Evolutionary conservation across 2,888 invertebrate species (phyloP), one percentile per base, ranked within the genome.

Genomic region (Perizoma flavofasciatum): DNA sequence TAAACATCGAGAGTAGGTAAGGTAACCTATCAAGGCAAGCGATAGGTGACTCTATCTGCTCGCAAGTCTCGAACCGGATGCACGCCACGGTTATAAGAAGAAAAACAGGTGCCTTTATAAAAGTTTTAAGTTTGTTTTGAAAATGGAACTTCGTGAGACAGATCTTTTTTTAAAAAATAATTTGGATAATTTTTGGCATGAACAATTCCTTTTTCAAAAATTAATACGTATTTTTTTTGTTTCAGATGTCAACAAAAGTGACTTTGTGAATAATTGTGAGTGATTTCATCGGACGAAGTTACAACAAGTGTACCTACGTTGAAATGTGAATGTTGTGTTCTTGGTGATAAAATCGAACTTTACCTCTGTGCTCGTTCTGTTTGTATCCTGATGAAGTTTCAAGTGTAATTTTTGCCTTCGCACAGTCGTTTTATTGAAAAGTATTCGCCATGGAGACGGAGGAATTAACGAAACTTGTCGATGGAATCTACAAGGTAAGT

Each of bases 401-500:
- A 79, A 69, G 89, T 89, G 88, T 90, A 83, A 84, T 76, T 73
- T 74, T 22, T 74, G 73, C 77, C 71, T 79, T 80, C 64, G 70
- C 71, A 73, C 69, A 74, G 78, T 79, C 78, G 75, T 73, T 82
- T 81, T 76, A 79, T 73, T 83, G 81, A 84, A 82, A 82, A 85
- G 80, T 78, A 74, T 74, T 85, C 85, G 77, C 77, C 74, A 93
- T 96, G 96, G 97, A 97, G 93, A 96, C 97, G 77, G 97, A 97
- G 87, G 97, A 97, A 93, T 95, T 97, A 75, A 97, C 96, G 82
- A 97, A 96, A 93, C 95, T 97, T 78, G 97, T 97, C 78, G 97
- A 97, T 91, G 96, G 96, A 78, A 97, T 97, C 82, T 97, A 97
- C 89, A 97, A 97, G 96, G 97, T 97, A 93, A 90, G 91, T 47